phyloP scores from a whole-genome alignment of 2,888 invertebrate genomes.

The Vanessa cardui region DNA sequence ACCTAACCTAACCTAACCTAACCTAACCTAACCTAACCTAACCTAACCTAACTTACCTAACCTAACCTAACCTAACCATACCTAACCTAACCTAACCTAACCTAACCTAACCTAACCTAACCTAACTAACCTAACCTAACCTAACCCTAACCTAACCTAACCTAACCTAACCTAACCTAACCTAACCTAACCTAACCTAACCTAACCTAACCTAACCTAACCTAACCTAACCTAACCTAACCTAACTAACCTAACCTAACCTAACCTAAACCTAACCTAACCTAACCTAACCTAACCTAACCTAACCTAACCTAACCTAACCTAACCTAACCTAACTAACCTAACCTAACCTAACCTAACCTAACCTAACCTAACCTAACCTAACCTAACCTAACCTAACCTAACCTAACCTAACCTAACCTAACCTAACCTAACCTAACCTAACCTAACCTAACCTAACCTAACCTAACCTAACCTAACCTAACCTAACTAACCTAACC shows the following conservation, averaged over 20 bases:
- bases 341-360: constrained; percentile 6
- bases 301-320: constrained; percentile 6
- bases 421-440: constrained; percentile 6
- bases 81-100: constrained; percentile 39
- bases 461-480: constrained; percentile 6
- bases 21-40: constrained; percentile 39
- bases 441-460: constrained; percentile 6
- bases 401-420: constrained; percentile 6
- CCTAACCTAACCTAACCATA: constrained; percentile 39
- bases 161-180: constrained; percentile 6
- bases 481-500: constrained; percentile 43
- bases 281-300: constrained; percentile 5
- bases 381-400: constrained; percentile 6
- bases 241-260: constrained; percentile 6
- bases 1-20: constrained; percentile 41
- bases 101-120: constrained; percentile 14
- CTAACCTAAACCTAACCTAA: constrained; percentile 6
- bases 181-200: constrained; percentile 6
- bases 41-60: constrained; percentile 43
- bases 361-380: constrained; percentile 6
- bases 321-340: constrained; percentile 6
- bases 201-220: constrained; percentile 6
- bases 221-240: constrained; percentile 6
- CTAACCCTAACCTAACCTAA: constrained; percentile 6
- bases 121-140: constrained; percentile 6